Base-by-base conservation (phyloP, 2,113 vertebrate genomes). In the Actenoides lindsayi region DNA sequence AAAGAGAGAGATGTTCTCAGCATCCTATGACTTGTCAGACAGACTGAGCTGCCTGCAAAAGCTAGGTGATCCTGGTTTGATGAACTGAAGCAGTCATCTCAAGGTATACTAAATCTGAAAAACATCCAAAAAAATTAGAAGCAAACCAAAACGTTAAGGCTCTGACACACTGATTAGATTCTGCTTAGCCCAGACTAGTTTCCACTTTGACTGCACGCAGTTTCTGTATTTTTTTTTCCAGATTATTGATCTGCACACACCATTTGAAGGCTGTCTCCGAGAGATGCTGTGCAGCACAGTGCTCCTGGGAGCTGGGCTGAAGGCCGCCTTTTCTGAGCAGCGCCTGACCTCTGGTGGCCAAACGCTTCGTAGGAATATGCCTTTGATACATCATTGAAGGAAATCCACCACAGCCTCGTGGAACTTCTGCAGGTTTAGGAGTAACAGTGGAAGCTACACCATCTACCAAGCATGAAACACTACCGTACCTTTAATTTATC, bases 401-500 rank as follows among this genome's bases (percentile, higher is more conserved):
- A 21, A 18, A 46, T 3, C 31, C 6, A 6, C 39, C 25, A 1
- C 25, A 5, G 17, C 24, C 35, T 16, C 64, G 21, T 2, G 10
- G 59, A n/a, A 8, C 13, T 6, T 4, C 50, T 23, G 25, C 21
- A 37, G 59, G 3, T 5, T 25, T 19, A 5, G 71, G 11, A n/a
- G 18, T 2, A 8, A 3, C 59, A 11, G 35, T 1, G 13, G 8
- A 42, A 84, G 54, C 35, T 19, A 2, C 30, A 23, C 11, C 57
- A 20, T 16, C 50, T 19, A 39, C 53, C n/a, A 48, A 16, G 28
- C 14, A 27, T 1, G 10, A 7, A 46, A 5, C 53, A 5, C 62
- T 3, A 5, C 39, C 89, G 1, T 94, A 99, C 99, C 99, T 99
- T 98, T 89, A 99, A 87, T 44, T 98, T 98, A 28, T 98, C 98